Evolutionary conservation across 2,113 vertebrate species (phyloP).

Genomic region (Microcebus griseorufus): DNA sequence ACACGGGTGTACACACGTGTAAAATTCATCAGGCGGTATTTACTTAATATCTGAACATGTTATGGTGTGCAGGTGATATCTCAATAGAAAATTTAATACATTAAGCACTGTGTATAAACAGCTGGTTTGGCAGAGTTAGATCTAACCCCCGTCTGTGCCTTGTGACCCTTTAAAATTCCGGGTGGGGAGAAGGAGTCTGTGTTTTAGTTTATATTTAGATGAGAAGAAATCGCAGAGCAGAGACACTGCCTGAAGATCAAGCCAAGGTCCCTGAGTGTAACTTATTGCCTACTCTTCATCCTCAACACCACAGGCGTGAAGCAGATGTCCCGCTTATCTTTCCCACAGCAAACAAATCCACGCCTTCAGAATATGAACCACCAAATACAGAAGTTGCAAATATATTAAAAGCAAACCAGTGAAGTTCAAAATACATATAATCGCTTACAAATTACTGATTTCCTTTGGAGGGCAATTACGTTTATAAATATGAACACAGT

Average conservation of each 20-base stretch:
- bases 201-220: constrained; percentile 78
- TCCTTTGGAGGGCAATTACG: constrained; percentile 79
- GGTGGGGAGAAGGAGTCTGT: constrained; percentile 34
- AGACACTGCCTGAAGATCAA: constrained; percentile 73
- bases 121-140: background rate
- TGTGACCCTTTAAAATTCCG: constrained; percentile 56
- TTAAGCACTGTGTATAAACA: background rate
- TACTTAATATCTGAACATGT: background rate
- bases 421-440: constrained; percentile 86
- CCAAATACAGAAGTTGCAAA: constrained; percentile 81
- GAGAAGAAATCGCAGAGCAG: constrained; percentile 72
- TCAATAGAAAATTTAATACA: background rate
- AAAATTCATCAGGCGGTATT: background rate
- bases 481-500: constrained; percentile 83
- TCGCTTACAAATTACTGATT: constrained; percentile 84
- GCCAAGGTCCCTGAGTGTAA: constrained; percentile 75
- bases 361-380: constrained; percentile 84
- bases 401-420: constrained; percentile 78
- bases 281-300: constrained; percentile 77
- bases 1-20: accelerated
- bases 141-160: constrained; percentile 55
- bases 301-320: constrained; percentile 85
- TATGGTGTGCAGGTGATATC: background rate
- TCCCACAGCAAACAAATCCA: constrained; percentile 82
- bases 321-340: constrained; percentile 85